Base-by-base conservation (phyloP, 2,797 vertebrate species). In the Spondyliosoma cantharus region DNA sequence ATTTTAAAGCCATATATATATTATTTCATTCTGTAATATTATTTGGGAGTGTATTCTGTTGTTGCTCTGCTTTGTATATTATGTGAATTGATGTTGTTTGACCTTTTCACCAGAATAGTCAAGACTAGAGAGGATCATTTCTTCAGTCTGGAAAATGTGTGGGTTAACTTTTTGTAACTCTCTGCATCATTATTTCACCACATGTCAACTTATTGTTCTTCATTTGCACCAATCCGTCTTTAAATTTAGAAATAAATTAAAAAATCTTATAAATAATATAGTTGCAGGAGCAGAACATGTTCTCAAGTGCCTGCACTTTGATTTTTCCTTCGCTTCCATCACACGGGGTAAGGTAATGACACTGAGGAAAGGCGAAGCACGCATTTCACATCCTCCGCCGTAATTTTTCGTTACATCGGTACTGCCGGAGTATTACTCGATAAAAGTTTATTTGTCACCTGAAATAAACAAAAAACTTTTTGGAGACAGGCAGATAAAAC, bases 371-470 rank as follows among this genome's bases (percentile, higher is more conserved):
- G 43, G 57, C 49, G 16, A 62, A 68, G 69, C 60, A 53, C 27
- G 53, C 76, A n/a, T 59, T 74, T 85, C 24, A 70, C 82, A 78
- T 82, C 61, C 42, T 81, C 72, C 25, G 62, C 85, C 59, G 43
- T 20, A 5, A 52, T 77, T 76, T 72, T 72, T 50, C 5, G 66
- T 76, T 76, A 70, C 74, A 66, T 64, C 48, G 29, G 58, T 25
- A 46, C 62, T 2, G 48, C 52, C 16, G 1, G 9, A 53, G 58
- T 66, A 64, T 83, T 54, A 53, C 83, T 81, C 80, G 67, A 71
- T 82, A 81, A 53, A 53, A 92, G 83, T 93, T 89, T 87, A 88
- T 90, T 91, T 76, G 65, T 77, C 83, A 92, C 80, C 89, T 88
- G 85, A 60, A 89, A 93, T 80, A 90, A 91, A 91, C 79, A 88